These are phyloP conservation scores for Centropus unirufus DNA, from an alignment of 2,113 vertebrate species.

Conservation along the genomic window DNA sequence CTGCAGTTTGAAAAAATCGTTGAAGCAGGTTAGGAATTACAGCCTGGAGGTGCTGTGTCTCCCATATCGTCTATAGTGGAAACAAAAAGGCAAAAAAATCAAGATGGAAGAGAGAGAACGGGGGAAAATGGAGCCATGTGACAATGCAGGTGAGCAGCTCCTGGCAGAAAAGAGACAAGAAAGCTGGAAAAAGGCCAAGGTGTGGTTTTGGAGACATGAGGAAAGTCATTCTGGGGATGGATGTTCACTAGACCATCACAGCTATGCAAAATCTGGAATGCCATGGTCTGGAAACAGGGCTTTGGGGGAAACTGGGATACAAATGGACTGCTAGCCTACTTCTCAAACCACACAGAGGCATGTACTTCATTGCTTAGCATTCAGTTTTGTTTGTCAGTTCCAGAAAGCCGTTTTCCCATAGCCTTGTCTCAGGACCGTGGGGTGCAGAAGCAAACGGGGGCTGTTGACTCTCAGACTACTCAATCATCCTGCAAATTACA, in stretches of 20 bases:
- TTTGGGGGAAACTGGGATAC: constrained; percentile 36
- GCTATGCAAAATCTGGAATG: not conserved
- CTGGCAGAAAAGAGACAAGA: not conserved
- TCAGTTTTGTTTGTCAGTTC: not conserved
- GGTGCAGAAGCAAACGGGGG: constrained; percentile 34
- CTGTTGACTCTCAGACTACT: constrained; percentile 52
- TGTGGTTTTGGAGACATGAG: not conserved
- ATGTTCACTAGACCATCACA: constrained; percentile 43
- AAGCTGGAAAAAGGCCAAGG: not conserved
- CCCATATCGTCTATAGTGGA: not conserved
- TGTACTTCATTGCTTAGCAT: not conserved
- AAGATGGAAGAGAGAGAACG: not conserved
- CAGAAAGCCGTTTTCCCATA: constrained; percentile 61
- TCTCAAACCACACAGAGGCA: not conserved
- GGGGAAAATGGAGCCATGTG: not conserved
- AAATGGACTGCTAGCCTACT: constrained; percentile 29
- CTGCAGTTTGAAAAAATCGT: not conserved
- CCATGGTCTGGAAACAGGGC: not conserved
- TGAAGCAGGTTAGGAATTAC: not conserved
- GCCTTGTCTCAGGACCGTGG: not conserved
- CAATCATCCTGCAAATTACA: constrained; percentile 52
- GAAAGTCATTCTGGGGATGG: not conserved
- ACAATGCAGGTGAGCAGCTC: not conserved
- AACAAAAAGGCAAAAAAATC: not conserved
- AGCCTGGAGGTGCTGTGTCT: rapidly evolving